phyloP scores from a whole-genome alignment of 2,797 vertebrate species.

The Semaprochilodus insignis region DNA sequence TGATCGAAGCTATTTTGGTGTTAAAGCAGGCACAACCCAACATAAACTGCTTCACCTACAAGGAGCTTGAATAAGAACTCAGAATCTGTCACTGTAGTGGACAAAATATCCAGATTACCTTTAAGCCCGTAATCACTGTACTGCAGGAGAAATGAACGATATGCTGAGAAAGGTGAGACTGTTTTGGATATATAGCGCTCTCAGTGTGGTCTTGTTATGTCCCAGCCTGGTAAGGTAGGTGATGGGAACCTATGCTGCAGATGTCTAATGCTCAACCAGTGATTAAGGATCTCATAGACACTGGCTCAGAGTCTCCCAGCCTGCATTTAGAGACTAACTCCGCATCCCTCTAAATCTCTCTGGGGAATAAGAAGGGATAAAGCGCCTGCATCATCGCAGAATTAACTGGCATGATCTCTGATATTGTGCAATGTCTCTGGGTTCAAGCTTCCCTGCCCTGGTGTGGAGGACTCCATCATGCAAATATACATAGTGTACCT shows the following conservation, averaged over 20 bases:
- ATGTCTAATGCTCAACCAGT: constrained; percentile 45
- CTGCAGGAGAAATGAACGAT: constrained; percentile 21
- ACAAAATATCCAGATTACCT: constrained; percentile 1
- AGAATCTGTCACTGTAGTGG: not conserved
- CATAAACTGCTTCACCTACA: not conserved
- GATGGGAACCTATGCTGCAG: constrained; percentile 46
- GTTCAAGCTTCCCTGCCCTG: not conserved
- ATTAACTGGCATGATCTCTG: constrained; percentile 22
- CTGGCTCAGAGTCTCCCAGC: constrained; percentile 33
- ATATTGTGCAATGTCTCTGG: constrained; percentile 2
- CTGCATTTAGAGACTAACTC: constrained; percentile 5
- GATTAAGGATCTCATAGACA: constrained; percentile 52
- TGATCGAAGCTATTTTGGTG: constrained; percentile 24
- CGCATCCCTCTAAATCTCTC: constrained; percentile 6
- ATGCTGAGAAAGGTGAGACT: constrained; percentile 26
- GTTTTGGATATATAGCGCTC: not conserved
- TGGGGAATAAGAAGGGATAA: constrained; percentile 16
- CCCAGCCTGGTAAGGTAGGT: constrained; percentile 31
- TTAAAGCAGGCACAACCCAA: constrained; percentile 13
- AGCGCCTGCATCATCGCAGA: not conserved
- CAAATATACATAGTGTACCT: not conserved
- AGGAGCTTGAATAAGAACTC: not conserved
- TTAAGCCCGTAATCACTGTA: constrained; percentile 12
- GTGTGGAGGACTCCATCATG: not conserved
- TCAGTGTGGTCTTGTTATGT: constrained; percentile 40